Evolutionary conservation across 2,113 vertebrate genomes (phyloP).

Genomic region (Platysteira castanea): DNA sequence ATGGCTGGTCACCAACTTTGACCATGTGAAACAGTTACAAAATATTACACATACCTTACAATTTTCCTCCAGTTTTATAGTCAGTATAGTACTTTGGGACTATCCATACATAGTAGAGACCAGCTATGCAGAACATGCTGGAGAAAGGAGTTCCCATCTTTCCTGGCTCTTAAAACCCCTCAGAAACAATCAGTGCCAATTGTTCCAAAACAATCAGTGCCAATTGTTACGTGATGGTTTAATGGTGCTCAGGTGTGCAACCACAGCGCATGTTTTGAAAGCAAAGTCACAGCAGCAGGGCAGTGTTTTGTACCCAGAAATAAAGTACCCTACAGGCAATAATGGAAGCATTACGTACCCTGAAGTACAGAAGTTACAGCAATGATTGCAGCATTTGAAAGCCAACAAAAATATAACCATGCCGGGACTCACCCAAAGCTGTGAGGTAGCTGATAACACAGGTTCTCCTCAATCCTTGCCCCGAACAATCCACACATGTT

Average conservation of each 20-base stretch:
- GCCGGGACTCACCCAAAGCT: background rate
- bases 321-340: background rate
- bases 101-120: rapidly evolving
- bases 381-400: background rate
- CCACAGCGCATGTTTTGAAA: background rate
- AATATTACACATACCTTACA: background rate
- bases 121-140: background rate
- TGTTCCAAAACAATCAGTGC: background rate
- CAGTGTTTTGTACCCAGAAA: background rate
- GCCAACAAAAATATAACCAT: background rate
- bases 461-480: background rate
- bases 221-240: background rate
- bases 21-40: background rate
- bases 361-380: background rate
- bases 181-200: background rate
- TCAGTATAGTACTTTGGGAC: background rate
- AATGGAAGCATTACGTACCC: background rate
- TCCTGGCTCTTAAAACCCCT: background rate
- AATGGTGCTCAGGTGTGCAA: background rate
- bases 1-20: background rate
- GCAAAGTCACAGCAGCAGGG: background rate
- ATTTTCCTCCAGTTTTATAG: background rate
- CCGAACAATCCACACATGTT: background rate
- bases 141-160: rapidly evolving
- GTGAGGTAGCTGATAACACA: background rate